Percentiles rank a stretch among this genome's conserved stretches.
phyloP scores from a whole-genome alignment of 2,797 vertebrate species.

The Naso thynnoides region DNA sequence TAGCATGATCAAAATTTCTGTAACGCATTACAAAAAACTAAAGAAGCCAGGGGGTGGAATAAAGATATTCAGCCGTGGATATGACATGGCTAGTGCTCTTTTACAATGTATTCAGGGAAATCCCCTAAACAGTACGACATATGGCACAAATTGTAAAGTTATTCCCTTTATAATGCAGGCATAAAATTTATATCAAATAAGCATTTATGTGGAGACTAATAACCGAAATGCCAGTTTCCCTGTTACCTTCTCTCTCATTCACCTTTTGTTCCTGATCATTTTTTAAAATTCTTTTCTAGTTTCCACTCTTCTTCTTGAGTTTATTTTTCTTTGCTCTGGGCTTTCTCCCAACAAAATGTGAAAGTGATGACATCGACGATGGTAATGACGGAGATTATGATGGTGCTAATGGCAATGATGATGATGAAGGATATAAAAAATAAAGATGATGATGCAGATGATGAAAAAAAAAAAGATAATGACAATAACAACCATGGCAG shows the following conservation, averaged over 20 bases:
- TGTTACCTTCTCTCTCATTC: conserved; percentile 5
- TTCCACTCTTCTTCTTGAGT: background rate
- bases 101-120: conserved; percentile 2
- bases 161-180: background rate
- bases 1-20: background rate
- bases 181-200: conserved; percentile 7
- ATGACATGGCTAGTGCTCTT: background rate
- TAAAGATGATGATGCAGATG: conserved; percentile 47
- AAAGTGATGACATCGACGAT: conserved; percentile 49
- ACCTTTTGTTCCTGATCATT: background rate
- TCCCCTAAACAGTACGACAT: background rate
- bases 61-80: background rate
- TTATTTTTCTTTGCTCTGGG: conserved; percentile 39
- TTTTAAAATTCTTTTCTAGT: conserved; percentile 5
- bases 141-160: background rate
- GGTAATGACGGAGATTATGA: conserved; percentile 54
- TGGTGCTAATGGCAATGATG: conserved; percentile 43
- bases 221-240: background rate
- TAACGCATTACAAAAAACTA: conserved; percentile 2
- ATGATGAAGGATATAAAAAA: conserved; percentile 37
- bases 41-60: background rate
- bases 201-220: conserved; percentile 4
- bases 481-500: conserved; percentile 28
- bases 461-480: conserved; percentile 54
- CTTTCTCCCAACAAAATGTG: conserved; percentile 39